Base-by-base conservation (phyloP, 1,140 invertebrate species). In the Leptinotarsa undecemlineata region DNA sequence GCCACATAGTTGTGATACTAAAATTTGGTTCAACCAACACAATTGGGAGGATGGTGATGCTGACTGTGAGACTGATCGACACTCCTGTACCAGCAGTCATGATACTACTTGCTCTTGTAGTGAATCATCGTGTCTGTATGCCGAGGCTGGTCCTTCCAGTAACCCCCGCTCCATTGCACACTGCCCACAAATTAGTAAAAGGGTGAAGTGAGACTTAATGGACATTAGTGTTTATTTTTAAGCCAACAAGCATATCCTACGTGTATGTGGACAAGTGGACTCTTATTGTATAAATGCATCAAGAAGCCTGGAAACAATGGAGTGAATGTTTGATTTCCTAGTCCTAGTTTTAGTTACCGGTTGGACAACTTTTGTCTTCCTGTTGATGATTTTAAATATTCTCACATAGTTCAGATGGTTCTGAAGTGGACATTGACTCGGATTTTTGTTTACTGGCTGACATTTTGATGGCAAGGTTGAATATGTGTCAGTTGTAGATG, bases 81-180 rank as follows among this genome's bases (percentile, higher is more conserved):
- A 84, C 78, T 85, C 84, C 19, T 84, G 82, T 77, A 83, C 82
- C 4, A 85, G 84, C 69, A 84, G 83, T 75, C 84, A 85, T 73
- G 84, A 85, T 61, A 85, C 84, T 11, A 83, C 82, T 11, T 85
- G 84, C 75, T 85, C 83, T 15, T 85, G 83, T 80, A 84, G 83
- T 74, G 84, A 85, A 72, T 84, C 83, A 4, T 84, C 83, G 13
- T 85, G 83, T 75, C 78, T 84, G 42, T 85, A 85, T 69, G 84
- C 83, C 3, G 84, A 85, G 75, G 83, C 84, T n/a, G 70, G 70
- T 26, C 70, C 70, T 8, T 72, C 70, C 3, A 72, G 62, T 63
- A 62, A 62, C n/a, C 57, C 57, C 13, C 15, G 57, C 17, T 23
- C 70, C 19, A 11, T 62, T 20, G 2, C 57, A 26, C 70, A 62